Conservation (phyloP, 2,797 vertebrate genomes). For the Anas bernieri region DNA sequence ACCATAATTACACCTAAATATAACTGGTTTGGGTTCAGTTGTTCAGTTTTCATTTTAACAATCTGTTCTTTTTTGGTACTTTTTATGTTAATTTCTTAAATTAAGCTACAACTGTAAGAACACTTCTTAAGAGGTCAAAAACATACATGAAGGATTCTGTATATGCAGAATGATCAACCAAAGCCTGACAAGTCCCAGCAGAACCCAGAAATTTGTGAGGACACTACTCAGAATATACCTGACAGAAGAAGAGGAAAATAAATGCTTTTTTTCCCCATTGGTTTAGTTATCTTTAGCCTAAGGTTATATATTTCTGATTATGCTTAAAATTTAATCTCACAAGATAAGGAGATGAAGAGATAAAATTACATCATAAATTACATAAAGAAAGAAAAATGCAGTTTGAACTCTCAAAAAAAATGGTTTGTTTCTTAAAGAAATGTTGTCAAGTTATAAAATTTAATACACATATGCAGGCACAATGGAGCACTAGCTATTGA, state of each 20-base stretch:
- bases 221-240: neutral
- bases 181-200: neutral
- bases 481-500: neutral
- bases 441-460: neutral
- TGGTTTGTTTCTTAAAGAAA: neutral
- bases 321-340: neutral
- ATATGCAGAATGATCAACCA: neutral
- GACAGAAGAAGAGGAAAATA: neutral
- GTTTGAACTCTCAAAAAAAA: neutral
- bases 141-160: neutral
- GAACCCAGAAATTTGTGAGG: neutral
- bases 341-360: neutral
- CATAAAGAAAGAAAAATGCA: neutral
- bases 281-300: neutral
- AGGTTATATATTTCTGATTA: neutral
- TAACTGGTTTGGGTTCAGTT: neutral
- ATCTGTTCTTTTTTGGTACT: neutral
- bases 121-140: neutral
- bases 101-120: neutral
- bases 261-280: neutral
- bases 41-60: neutral
- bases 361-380: neutral
- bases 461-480: neutral
- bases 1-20: neutral
- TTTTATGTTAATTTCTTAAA: neutral